Evolutionary conservation across 1,140 invertebrate genomes (phyloP).

Genomic region (Cydia pomonella): DNA sequence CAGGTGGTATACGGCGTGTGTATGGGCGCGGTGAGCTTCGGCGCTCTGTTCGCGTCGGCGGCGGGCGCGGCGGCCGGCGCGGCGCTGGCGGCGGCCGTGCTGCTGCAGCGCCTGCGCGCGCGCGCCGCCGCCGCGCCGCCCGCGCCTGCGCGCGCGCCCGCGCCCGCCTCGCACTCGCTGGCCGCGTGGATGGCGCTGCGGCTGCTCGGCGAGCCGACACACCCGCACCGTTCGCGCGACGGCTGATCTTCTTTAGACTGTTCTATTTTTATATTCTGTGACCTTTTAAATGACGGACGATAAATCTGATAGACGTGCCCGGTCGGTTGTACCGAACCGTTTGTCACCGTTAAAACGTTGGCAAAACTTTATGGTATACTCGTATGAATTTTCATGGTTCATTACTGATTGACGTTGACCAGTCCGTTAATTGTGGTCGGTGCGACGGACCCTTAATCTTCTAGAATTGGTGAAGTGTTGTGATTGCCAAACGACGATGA

Average conservation of each 20-base stretch:
- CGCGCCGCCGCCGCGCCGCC: constrained; percentile 79
- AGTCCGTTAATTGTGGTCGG: no score
- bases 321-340: not conserved
- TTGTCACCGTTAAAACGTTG: no score
- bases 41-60: constrained; percentile 92
- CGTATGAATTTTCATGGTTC: no score
- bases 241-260: constrained; percentile 50
- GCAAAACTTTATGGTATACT: no score
- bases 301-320: not conserved
- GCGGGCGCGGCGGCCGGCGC: constrained; percentile 92
- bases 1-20: constrained; percentile 92
- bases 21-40: constrained; percentile 93
- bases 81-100: constrained; percentile 87
- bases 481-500: no score
- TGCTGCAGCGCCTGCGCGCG: constrained; percentile 88
- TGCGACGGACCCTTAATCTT: no score
- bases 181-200: constrained; percentile 88
- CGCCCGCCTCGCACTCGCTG: constrained; percentile 82
- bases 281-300: not conserved
- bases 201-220: constrained; percentile 80
- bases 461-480: no score
- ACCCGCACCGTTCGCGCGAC: constrained; percentile 56
- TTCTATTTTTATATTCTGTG: constrained; percentile 35
- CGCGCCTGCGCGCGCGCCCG: constrained; percentile 81
- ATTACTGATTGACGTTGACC: no score